phyloP scores from a whole-genome alignment of 2,888 invertebrate species.

The Argynnis bischoffii region DNA sequence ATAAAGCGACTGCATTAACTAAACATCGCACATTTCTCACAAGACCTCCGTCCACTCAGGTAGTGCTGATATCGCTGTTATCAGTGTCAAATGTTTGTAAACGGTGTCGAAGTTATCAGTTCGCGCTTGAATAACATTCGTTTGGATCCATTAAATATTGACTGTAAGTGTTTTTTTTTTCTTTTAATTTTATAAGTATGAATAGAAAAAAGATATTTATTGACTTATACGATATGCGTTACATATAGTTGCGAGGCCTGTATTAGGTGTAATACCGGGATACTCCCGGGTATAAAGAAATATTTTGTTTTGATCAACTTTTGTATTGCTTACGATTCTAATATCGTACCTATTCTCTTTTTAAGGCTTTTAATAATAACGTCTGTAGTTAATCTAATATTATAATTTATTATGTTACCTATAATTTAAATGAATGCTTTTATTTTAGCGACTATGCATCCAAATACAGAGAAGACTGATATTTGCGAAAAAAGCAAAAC shows the following conservation, averaged over 20 bases:
- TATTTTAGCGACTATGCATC: conserved; percentile 61
- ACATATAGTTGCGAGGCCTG: too few species aligned
- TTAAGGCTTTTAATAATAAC: neutral
- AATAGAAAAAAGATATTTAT: too few species aligned
- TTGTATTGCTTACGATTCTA: too few species aligned
- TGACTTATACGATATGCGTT: too few species aligned
- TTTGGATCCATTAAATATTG: conserved; percentile 45
- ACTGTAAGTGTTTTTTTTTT: conserved; percentile 30
- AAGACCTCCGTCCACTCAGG: conserved; percentile 43
- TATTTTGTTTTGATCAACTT: too few species aligned
- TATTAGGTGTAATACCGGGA: too few species aligned
- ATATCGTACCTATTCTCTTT: too few species aligned
- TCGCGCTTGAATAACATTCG: conserved; percentile 64
- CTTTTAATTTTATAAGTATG: conserved; percentile 5
- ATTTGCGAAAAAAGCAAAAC: conserved; percentile 60
- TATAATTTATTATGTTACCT: conserved; percentile 4
- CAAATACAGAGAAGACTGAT: conserved; percentile 69
- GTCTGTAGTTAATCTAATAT: neutral
- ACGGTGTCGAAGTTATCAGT: conserved; percentile 51
- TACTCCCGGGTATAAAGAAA: too few species aligned
- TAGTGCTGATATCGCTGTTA: conserved; percentile 24
- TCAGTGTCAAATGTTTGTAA: conserved; percentile 65
- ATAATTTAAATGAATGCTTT: conserved; percentile 3
- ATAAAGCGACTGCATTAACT: conserved; percentile 63
- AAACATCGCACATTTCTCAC: conserved; percentile 59